These are phyloP conservation scores for Oryzias celebensis DNA, from an alignment of 2,113 vertebrate species.

Conservation along the genomic window DNA sequence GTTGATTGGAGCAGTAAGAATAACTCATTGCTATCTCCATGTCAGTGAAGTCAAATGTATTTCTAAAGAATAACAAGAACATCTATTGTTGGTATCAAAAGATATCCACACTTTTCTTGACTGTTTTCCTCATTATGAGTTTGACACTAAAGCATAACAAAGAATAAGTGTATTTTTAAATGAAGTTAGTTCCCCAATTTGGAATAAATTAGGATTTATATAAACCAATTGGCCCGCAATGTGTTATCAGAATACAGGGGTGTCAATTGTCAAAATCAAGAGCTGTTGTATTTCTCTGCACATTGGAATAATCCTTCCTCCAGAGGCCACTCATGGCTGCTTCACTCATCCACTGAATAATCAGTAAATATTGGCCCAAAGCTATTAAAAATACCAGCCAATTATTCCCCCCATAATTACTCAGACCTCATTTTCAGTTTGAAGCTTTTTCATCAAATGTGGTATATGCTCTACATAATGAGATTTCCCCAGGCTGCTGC, in stretches of 20 bases:
- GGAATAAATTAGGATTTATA: too few species aligned
- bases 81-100: background rate
- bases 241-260: background rate
- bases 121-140: background rate
- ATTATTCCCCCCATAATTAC: slow-evolving; percentile 64
- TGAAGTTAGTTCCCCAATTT: too few species aligned
- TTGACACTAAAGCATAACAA: too few species aligned
- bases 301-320: slow-evolving; percentile 39
- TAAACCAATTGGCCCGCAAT: too few species aligned
- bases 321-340: slow-evolving; percentile 41
- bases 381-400: slow-evolving; percentile 57
- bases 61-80: background rate
- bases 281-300: slow-evolving; percentile 17
- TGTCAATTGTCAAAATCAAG: slow-evolving; percentile 11
- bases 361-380: slow-evolving; percentile 62
- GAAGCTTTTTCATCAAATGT: slow-evolving; percentile 37
- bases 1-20: background rate
- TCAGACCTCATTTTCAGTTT: slow-evolving; percentile 42
- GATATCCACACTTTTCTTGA: background rate
- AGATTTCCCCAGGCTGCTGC: slow-evolving; percentile 40
- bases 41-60: background rate
- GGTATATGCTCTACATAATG: slow-evolving; percentile 32
- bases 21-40: background rate
- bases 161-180: too few species aligned
- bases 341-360: slow-evolving; percentile 44